Evolutionary conservation across 1,140 invertebrate genomes (phyloP), one percentile per base, ranked within the genome.

Genomic region (Littorina saxatilis): DNA sequence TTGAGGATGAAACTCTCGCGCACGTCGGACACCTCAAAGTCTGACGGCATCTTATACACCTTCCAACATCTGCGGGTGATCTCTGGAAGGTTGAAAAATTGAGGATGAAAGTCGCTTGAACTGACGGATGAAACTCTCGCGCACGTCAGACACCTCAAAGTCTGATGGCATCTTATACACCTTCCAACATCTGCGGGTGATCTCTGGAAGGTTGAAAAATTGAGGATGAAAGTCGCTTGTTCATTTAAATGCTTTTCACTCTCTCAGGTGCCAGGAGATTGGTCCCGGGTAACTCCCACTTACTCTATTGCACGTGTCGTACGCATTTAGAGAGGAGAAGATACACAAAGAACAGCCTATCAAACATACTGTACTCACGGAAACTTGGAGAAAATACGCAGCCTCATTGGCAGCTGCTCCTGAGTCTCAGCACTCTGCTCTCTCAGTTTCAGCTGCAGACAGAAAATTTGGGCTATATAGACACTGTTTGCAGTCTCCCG

Each of bases 371-470:
- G 27, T 74, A 90, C 91, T 90, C 87, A 93, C 91, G 99, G 98
- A 93, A 99, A 99, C 90, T 98, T 98, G 91, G 99, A 98, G 92
- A 99, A 99, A 83, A 99, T 96, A 87, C 98, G 94, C 74, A 99
- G 92, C 55, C 99, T 94, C 89, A 99, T 97, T 15, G 99, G 99
- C 35, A 99, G 92, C 95, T 93, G 93, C 87, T 94, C 92, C 91
- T 99, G 99, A 70, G 99, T 99, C 91, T 99, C 98, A 2, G 98
- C 98, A 91, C 97, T 99, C 93, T 99, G 97, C 91, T 99, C 98
- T 27, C 98, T 94, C 86, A 98, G 98, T 92, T 99, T 98, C 0
- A 99, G 93, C 93, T 93, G 83, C 11, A 87, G 87, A 63, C 66
- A 68, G 23, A 9, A 23, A 5, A 29, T n/a, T n/a, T n/a, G n/a